Percentiles rank a stretch among this genome's conserved stretches.
phyloP scores from a whole-genome alignment of 2,797 vertebrate species.

The Delichon dasypus region DNA sequence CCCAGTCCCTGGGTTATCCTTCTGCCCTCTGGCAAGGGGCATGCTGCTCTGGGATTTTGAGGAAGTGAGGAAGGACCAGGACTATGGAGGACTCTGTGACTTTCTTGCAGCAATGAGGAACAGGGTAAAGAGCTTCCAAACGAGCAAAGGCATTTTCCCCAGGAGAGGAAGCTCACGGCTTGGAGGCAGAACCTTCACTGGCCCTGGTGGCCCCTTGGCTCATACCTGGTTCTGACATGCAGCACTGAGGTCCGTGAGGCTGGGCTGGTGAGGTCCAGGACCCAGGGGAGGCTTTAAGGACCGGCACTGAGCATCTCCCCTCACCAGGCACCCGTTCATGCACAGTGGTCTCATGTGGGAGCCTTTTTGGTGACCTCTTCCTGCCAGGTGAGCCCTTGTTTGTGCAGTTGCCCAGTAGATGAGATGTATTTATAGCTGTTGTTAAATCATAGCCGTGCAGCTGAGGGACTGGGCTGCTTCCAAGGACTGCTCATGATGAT shows the following conservation, averaged over 20 bases:
- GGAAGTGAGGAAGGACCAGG: accelerated
- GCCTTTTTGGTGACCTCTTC: background rate
- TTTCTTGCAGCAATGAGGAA: background rate
- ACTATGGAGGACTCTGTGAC: background rate
- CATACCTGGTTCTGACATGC: background rate
- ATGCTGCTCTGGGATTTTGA: background rate
- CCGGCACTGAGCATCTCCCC: background rate
- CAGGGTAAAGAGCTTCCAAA: background rate
- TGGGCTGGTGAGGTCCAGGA: background rate
- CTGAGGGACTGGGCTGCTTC: constrained; percentile 60
- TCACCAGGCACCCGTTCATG: accelerated
- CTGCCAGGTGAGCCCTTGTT: constrained; percentile 63
- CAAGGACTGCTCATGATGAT: constrained; percentile 44
- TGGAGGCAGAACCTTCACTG: background rate
- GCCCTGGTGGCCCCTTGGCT: background rate
- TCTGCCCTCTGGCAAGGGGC: background rate
- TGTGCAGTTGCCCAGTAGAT: constrained; percentile 45
- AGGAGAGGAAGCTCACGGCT: background rate
- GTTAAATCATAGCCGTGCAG: constrained; percentile 53
- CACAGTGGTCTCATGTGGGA: background rate
- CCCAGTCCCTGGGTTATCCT: background rate
- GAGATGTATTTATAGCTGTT: constrained; percentile 64
- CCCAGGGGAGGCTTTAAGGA: background rate
- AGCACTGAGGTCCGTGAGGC: background rate
- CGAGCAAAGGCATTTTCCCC: background rate